These are phyloP conservation scores for Automeris io DNA, from an alignment of 2,888 invertebrate genomes.

Conservation along the genomic window DNA sequence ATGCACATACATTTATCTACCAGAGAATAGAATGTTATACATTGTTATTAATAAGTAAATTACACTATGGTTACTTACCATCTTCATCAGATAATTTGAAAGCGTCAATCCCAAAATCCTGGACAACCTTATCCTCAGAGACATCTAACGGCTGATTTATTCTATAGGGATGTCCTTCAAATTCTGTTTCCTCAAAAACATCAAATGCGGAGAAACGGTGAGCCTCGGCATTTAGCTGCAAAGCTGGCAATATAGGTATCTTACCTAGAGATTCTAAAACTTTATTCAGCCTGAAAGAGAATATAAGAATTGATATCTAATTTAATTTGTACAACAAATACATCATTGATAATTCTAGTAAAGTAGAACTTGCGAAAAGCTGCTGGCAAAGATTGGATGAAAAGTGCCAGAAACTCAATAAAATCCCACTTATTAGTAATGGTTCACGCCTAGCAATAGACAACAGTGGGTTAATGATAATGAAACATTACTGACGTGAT, in stretches of 20 bases:
- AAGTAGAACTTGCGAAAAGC: too few species aligned
- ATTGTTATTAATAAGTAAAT: too few species aligned
- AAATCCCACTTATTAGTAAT: too few species aligned
- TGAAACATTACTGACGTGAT: too few species aligned
- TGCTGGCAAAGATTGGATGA: too few species aligned
- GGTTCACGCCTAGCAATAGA: too few species aligned
- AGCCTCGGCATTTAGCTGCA: conserved; percentile 81
- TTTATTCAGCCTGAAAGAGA: conserved; percentile 79
- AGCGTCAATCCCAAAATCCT: conserved; percentile 65
- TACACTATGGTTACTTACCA: conserved; percentile 43
- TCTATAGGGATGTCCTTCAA: conserved; percentile 58
- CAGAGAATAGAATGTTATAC: too few species aligned
- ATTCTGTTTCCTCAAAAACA: conserved; percentile 74
- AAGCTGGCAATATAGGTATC: conserved; percentile 88
- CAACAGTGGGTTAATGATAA: too few species aligned
- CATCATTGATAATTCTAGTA: too few species aligned
- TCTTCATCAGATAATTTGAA: conserved; percentile 68
- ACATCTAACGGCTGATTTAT: conserved; percentile 52
- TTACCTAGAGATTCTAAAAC: conserved; percentile 86
- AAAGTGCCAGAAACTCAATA: too few species aligned
- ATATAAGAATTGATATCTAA: not conserved
- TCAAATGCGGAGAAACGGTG: conserved; percentile 80
- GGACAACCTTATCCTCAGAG: conserved; percentile 48
- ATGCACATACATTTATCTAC: too few species aligned
- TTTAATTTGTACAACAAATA: too few species aligned